Base-by-base conservation (phyloP, 2,888 invertebrate genomes). In the Gisinianus flammeolus region DNA sequence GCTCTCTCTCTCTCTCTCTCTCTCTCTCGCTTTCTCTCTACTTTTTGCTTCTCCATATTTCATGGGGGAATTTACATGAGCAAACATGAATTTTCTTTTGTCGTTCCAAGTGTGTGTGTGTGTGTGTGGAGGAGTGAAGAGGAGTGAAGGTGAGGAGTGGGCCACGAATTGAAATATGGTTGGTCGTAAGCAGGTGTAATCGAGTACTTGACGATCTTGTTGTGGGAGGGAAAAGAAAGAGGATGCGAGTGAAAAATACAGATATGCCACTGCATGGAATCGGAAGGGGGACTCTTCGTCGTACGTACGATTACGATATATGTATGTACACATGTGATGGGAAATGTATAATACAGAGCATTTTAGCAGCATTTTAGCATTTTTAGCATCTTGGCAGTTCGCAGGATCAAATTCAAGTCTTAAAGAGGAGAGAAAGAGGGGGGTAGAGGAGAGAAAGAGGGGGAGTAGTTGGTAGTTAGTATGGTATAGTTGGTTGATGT, bases 401-500 rank as follows among this genome's bases (percentile, higher is more conserved):
- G n/a, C n/a, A n/a, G n/a, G n/a, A n/a, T n/a, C n/a, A n/a, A n/a
- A n/a, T n/a, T n/a, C n/a, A n/a, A n/a, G n/a, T n/a, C n/a, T n/a
- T n/a, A n/a, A n/a, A n/a, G n/a, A n/a, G n/a, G n/a, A n/a, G n/a
- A n/a, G n/a, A n/a, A n/a, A n/a, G n/a, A n/a, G n/a, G n/a, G 64
- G 64, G 22, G 30, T 26, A 64, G 26, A 30, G n/a, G n/a, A 22
- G 30, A 26, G 69, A 72, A 35, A 73, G 31, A 64, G 24, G 33
- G n/a, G 31, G 30, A 8, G n/a, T n/a, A n/a, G n/a, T n/a, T n/a
- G n/a, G n/a, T n/a, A n/a, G n/a, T n/a, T n/a, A n/a, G n/a, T n/a
- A n/a, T n/a, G n/a, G n/a, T n/a, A n/a, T n/a, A n/a, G n/a, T n/a
- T n/a, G n/a, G n/a, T n/a, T 30, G n/a, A 26, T 19, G 33, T 66